Base-by-base conservation (phyloP, 2,113 vertebrate genomes). In the Onychorhynchus coronatus region DNA sequence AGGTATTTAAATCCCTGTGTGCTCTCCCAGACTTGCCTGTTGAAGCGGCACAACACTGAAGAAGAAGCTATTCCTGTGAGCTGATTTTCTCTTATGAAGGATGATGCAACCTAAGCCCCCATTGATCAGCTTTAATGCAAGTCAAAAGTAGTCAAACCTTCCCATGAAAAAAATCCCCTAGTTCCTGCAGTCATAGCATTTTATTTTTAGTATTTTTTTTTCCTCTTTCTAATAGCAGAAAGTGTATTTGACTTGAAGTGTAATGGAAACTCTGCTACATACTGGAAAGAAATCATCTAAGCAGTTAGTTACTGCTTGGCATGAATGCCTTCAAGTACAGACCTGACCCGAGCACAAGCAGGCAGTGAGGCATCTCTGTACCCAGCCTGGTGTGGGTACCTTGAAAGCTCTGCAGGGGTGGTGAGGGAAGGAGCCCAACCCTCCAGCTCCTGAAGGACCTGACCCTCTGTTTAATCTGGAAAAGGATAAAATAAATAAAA, bases 371-470 rank as follows among this genome's bases (percentile, higher is more conserved):
- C 21, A 14, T 24, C 33, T 68, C 41, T 2, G 1, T 14, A 39
- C 17, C 24, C 22, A 18, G 42, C 4, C 27, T 65, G 44, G 52
- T 0, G 0, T 1, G 10, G 31, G 18, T 15, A 44, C 22, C 73
- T 18, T 22, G 35, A 25, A 59, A 66, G 12, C 8, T 65, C 27
- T 4, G 2, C 1, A 2, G 21, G 17, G 21, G 8, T 4, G 2
- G n/a, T 12, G n/a, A 65, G 49, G 31, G 14, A 59, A 73, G 25
- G 30, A 94, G 46, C 22, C 33, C 58, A 65, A 1, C 2, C 20
- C 12, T 13, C 2, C 30, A 17, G 3, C 49, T 67, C 58, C 30
- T 31, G 27, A 71, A 62, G 33, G 72, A n/a, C 23, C 15, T 71
- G 35, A 56, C 9, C 12, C 16, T 47, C 35, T 55, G 75, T 42